Evolutionary conservation across 2,888 invertebrate genomes (phyloP).

Genomic region (Cepaea hortensis): DNA sequence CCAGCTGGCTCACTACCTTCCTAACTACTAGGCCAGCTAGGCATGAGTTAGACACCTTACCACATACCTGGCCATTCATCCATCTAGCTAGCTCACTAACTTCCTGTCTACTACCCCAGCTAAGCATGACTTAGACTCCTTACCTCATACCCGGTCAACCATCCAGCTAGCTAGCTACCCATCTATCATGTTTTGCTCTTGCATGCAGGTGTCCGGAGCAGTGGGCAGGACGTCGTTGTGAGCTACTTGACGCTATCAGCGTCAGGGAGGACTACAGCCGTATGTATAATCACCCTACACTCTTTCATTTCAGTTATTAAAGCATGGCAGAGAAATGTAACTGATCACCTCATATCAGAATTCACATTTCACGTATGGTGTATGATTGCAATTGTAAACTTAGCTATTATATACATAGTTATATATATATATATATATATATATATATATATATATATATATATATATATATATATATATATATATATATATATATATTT

Average conservation of each 20-base stretch:
- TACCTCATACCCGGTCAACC: not conserved
- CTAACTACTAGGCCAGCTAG: no score
- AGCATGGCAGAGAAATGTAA: not conserved
- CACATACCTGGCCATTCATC: no score
- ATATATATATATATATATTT: no score
- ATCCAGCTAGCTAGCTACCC: slow-evolving; percentile 7
- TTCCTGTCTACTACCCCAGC: not conserved
- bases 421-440: no score
- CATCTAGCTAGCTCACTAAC: not conserved
- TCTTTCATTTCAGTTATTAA: not conserved
- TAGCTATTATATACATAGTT: no score
- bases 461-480: no score
- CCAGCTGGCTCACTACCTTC: no score
- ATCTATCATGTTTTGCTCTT: slow-evolving; percentile 13
- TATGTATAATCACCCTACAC: slow-evolving; percentile 41
- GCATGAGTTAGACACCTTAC: no score
- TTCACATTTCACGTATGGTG: no score
- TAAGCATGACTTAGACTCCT: not conserved
- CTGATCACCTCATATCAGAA: not conserved
- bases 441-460: no score
- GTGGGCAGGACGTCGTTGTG: slow-evolving; percentile 51
- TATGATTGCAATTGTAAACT: no score
- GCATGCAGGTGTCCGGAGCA: slow-evolving; percentile 49
- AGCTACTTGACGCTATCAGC: slow-evolving; percentile 45
- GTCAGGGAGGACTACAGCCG: slow-evolving; percentile 42